These are phyloP conservation scores for Margarornis squamiger DNA, from an alignment of 2,797 vertebrate genomes.

Conservation along the genomic window DNA sequence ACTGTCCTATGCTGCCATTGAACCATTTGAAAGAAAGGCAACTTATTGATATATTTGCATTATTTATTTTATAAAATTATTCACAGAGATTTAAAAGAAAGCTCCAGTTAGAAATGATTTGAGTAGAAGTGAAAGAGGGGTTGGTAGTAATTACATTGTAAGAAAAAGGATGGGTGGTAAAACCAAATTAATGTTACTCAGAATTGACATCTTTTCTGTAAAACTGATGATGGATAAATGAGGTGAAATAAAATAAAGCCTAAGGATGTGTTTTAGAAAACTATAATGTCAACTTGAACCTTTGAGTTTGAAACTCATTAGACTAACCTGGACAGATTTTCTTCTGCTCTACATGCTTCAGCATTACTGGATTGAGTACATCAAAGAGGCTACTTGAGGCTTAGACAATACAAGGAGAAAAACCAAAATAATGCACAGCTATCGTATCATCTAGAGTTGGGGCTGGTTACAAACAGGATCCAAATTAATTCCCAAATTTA, in stretches of 20 bases:
- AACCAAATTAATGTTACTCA: not conserved
- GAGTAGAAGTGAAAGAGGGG: not conserved
- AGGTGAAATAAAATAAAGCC: not conserved
- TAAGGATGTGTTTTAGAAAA: not conserved
- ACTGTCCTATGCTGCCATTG: not conserved
- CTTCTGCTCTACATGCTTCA: not conserved
- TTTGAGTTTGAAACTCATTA: not conserved
- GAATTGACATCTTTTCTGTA: not conserved
- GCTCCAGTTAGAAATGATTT: not conserved
- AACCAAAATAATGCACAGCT: not conserved
- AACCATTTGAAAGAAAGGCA: not conserved
- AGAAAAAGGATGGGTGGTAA: not conserved
- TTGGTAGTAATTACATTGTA: not conserved
- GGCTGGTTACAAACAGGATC: not conserved
- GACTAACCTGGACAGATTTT: not conserved
- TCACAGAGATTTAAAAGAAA: not conserved
- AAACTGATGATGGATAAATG: not conserved
- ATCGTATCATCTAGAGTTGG: not conserved
- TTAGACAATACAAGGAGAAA: not conserved
- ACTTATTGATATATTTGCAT: not conserved
- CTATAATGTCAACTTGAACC: not conserved
- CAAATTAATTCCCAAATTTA: not conserved
- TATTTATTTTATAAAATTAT: not conserved
- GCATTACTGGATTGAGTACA: not conserved
- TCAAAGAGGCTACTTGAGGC: not conserved